Evolutionary conservation across 2,888 invertebrate genomes (phyloP), one percentile per base, ranked within the genome.

Genomic region (Drosophila cognata): DNA sequence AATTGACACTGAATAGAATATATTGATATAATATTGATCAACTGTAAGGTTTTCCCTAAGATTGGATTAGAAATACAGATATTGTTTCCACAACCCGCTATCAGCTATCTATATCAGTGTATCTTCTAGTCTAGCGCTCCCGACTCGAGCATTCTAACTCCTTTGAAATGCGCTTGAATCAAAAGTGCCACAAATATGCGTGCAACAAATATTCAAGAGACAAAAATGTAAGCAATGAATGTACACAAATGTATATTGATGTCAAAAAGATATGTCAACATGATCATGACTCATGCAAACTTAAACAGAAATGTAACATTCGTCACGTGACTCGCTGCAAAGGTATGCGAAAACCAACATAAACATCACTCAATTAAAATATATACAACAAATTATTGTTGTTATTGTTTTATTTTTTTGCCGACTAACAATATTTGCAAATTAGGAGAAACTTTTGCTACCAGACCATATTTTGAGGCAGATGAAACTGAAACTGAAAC

Each of bases 401-500:
- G 25, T 55, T 55, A 11, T 55, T 55, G 16, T 46, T 11, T n/a
- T n/a, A 2, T 43, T 21, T 5, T 21, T 29, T 61, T 33, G 51
- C 36, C 28, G 43, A 71, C 33, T 25, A 61, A 69, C 60, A 74
- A 82, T 78, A 81, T 87, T 90, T 90, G 87, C 87, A 90, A 90
- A 88, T 88, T 89, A 89, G 88, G 91, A 89, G 87, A 88, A 88
- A 88, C 87, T 88, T 75, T 89, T 74, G 67, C 72, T 63, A 69
- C 51, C 72, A 64, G 58, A 38, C 51, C 66, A 72, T 68, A 82
- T 66, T 73, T n/a, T 38, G 63, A 58, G 61, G 62, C 66, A 89
- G 88, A 87, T 89, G 84, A 83, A 87, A 71, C 71, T 41, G 75
- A 74, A 75, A 74, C 69, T 35, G 75, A 74, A 74, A 62, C 67